Evolutionary conservation across 2,888 invertebrate genomes (phyloP).

Genomic region (Bombyx huttoni): DNA sequence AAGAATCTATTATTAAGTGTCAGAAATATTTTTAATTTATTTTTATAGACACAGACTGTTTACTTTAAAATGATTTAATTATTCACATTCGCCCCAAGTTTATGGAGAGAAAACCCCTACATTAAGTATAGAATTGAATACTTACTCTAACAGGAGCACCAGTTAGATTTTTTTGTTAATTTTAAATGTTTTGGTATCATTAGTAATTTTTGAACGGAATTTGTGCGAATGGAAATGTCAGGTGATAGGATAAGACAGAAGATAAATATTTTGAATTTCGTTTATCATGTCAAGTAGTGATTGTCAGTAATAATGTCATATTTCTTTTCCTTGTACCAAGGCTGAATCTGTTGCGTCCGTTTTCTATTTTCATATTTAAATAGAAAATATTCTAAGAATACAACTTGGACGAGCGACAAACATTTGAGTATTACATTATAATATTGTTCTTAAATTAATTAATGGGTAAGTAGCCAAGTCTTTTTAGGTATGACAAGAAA

Average conservation of each 20-base stretch:
- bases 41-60: no score
- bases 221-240: neutral
- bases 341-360: slow-evolving; percentile 8
- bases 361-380: neutral
- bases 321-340: slow-evolving; percentile 8
- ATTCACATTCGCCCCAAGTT: no score
- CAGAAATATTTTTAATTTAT: no score
- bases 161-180: no score
- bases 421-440: neutral
- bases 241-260: neutral
- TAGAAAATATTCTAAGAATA: slow-evolving; percentile 3
- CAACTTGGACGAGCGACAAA: neutral
- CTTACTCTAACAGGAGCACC: no score
- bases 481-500: neutral
- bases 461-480: neutral
- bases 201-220: no score
- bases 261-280: neutral
- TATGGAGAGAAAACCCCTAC: no score
- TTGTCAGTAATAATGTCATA: slow-evolving; percentile 3
- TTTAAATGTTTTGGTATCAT: no score
- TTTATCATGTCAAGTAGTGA: neutral
- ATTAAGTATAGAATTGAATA: no score
- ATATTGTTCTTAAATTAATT: neutral
- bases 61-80: no score
- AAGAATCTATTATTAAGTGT: no score